Evolutionary conservation across 1,140 invertebrate species (phyloP), one percentile per base, ranked within the genome.

Genomic region (Philopotamus ludificatus): DNA sequence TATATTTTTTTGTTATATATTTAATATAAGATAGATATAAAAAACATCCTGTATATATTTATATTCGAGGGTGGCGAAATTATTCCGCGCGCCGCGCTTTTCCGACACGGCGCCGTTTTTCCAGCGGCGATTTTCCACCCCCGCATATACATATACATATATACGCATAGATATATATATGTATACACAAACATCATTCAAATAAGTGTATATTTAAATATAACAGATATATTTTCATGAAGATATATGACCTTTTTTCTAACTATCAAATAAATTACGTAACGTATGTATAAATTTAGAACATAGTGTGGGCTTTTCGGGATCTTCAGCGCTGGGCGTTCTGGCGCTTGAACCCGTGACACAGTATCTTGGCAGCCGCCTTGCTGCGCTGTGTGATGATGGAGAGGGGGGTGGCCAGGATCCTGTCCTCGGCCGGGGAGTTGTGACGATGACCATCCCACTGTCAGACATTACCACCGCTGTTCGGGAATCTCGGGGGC

Each of bases 401-500:
- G 66, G 76, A 73, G 73, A 79, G 77, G 9, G 84, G 81, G 51
- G 74, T 74, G 63, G 74, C 76, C 66, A 78, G 72, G 18, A 64
- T 57, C 12, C 76, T 73, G 45, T 70, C 74, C 71, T 78, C 74
- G 50, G 77, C 65, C 12, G 70, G 78, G 72, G 72, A 65, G 71
- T 55, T 81, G 77, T 72, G 73, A 47, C 68, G 75, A 74, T 75
- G 74, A 71, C 73, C 79, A 82, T 82, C 83, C 85, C 84, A 85
- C 81, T 85, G 85, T 87, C 85, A 87, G 80, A 86, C 85, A 80
- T 78, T 79, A 75, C 83, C 85, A 75, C 83, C 85, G 78, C 81
- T 82, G 77, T 82, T 81, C 72, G 84, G 85, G 82, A 86, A 86
- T 75, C 85, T 83, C 77, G 85, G 85, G 74, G 84, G 85, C 70